Base-by-base conservation (phyloP, 2,888 invertebrate species). In the Drosophila pseudotalamancana region DNA sequence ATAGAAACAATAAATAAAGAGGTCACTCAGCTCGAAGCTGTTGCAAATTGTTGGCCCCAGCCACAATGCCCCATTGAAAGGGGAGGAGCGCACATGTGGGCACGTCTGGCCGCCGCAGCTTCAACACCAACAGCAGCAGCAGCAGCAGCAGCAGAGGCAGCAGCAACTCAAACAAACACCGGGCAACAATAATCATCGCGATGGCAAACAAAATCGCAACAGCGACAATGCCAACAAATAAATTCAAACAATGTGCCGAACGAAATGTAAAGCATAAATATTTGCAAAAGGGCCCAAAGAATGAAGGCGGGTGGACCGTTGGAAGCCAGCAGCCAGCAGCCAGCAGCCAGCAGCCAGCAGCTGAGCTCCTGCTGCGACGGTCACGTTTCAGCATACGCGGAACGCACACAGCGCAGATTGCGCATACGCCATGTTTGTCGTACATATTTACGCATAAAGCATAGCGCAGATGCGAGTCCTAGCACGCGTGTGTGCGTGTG, bases 241-340 rank as follows among this genome's bases (percentile, higher is more conserved):
- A 83, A 83, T 83, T 84, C 85, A 83, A 87, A 83, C 83, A 83
- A 87, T 83, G 85, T 83, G 82, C 86, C 81, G 86, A 83, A 77
- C 72, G 77, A 81, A 87, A 87, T 81, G 84, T 87, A 70, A 83
- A 87, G 82, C 83, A 84, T 85, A 82, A 87, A 84, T 84, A 87
- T 83, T 83, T 83, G 83, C 85, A 50, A 81, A 83, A 86, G 84
- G 77, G 85, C 62, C 78, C 74, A 77, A 37, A 50, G 55, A 19
- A 34, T 34, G 11, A 11, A 23, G 25, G 32, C 34, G 21, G 27
- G 55, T 23, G 42, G 40, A 32, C 12, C 11, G 4, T 4, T 1
- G 5, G 29, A n/a, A n/a, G 1, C 3, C 4, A 16, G 2, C 16
- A 9, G 25, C 4, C 9, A 9, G 25, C 31, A 50, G 49, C n/a